These are phyloP conservation scores for Acrobasis repandana DNA, from an alignment of 2,888 invertebrate genomes.

Conservation along the genomic window DNA sequence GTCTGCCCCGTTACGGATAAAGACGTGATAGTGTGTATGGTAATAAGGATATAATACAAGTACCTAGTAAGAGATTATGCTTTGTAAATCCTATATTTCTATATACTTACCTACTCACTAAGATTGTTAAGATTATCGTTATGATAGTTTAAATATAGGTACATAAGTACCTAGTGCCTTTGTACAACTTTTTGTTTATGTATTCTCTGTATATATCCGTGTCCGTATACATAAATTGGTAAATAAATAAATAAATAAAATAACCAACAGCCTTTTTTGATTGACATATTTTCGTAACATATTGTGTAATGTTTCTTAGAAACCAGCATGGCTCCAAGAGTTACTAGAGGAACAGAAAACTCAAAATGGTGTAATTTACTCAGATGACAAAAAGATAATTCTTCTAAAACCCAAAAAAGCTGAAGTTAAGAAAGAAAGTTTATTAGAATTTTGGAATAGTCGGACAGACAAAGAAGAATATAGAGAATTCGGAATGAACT, in stretches of 20 bases:
- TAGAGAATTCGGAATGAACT: background rate
- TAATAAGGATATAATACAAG: no score
- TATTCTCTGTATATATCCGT: no score
- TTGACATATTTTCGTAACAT: background rate
- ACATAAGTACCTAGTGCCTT: no score
- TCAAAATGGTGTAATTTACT: background rate
- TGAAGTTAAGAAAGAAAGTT: background rate
- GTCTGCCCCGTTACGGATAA: no score
- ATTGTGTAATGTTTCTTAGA: constrained; percentile 11
- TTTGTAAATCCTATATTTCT: no score
- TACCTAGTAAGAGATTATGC: no score
- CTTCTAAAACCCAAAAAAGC: background rate
- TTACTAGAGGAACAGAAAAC: constrained; percentile 1
- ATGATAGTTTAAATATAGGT: no score
- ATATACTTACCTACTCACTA: no score
- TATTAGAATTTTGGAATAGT: background rate
- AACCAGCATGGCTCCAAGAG: background rate
- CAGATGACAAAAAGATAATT: background rate
- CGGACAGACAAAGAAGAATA: background rate
- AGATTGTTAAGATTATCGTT: no score
- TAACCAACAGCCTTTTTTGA: background rate
- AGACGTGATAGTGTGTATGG: no score
- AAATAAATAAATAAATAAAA: background rate
- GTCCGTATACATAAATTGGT: no score
- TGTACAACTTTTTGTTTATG: no score